A percentile compares a stretch with the other conserved stretches of the same genome.
These are phyloP conservation scores for Aphaenogaster rudis DNA, from an alignment of 1,140 invertebrate genomes.

Conservation along the genomic window DNA sequence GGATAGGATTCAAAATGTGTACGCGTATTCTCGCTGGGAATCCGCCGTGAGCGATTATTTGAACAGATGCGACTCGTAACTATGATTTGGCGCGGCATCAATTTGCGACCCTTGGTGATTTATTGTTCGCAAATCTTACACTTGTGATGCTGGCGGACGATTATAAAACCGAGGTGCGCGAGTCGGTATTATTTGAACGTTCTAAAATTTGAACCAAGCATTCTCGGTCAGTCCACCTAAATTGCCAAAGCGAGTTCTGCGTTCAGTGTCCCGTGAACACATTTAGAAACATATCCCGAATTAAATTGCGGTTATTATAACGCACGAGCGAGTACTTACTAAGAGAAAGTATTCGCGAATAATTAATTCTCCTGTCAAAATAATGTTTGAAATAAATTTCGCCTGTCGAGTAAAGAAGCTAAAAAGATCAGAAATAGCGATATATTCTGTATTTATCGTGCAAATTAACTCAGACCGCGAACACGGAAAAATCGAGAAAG, in stretches of 20 bases:
- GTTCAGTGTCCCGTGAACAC: background rate
- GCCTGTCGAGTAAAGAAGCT: background rate
- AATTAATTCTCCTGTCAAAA: conserved; percentile 15
- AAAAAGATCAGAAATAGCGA: background rate
- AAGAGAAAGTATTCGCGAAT: conserved; percentile 9
- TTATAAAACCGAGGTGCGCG: conserved; percentile 40
- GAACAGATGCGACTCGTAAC: conserved; percentile 36
- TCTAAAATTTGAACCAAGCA: conserved; percentile 10
- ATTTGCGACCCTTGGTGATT: conserved; percentile 47
- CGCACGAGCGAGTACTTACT: background rate
- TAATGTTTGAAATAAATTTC: background rate
- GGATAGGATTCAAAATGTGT: conserved; percentile 39
- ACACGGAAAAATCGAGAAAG: background rate
- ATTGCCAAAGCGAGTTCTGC: conserved; percentile 11
- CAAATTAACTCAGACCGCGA: background rate
- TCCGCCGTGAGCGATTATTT: conserved; percentile 49
- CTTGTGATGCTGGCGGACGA: background rate
- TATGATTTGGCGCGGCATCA: conserved; percentile 60
- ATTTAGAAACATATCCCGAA: background rate
- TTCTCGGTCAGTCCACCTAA: background rate
- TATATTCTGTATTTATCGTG: background rate
- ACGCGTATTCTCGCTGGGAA: background rate
- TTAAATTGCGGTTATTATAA: background rate
- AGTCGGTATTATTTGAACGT: background rate
- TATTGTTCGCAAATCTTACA: conserved; percentile 42